Evolutionary conservation across 2,797 vertebrate species (phyloP).

Genomic region (Esox masquinongy): DNA sequence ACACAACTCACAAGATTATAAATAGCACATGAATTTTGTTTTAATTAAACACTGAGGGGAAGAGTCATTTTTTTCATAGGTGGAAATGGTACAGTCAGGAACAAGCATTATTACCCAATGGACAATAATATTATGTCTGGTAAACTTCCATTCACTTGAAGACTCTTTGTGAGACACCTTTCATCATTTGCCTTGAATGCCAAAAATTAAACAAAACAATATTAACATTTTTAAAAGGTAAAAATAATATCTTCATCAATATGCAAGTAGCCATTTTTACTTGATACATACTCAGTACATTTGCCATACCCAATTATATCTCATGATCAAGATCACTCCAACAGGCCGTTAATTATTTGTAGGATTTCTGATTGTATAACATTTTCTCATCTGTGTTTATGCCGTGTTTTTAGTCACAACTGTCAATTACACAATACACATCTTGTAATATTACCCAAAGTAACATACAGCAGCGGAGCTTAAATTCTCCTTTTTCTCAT

Average conservation of each 20-base stretch:
- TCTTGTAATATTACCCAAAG: conserved; percentile 33
- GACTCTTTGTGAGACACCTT: conserved; percentile 5
- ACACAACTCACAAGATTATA: conserved; percentile 57
- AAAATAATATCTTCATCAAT: conserved; percentile 33
- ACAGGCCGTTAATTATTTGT: neutral
- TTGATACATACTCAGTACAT: conserved; percentile 5
- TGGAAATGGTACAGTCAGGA: conserved; percentile 52
- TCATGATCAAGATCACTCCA: neutral
- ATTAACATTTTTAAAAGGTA: conserved; percentile 17
- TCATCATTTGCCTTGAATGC: conserved; percentile 40
- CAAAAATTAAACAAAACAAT: conserved; percentile 32
- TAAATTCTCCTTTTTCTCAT: neutral
- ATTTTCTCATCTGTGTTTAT: conserved; percentile 1
- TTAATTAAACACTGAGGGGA: conserved; percentile 71
- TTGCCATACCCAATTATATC: neutral
- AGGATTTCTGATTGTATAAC: neutral
- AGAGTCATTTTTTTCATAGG: conserved; percentile 51
- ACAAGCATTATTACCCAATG: conserved; percentile 21
- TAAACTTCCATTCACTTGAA: conserved; percentile 47
- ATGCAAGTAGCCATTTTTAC: conserved; percentile 46
- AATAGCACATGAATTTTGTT: conserved; percentile 75
- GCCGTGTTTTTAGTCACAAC: neutral
- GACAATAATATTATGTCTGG: conserved; percentile 49
- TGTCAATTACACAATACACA: conserved; percentile 18
- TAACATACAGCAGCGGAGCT: neutral